Conservation (phyloP, 2,888 invertebrate species). For the Myopa testacea region DNA sequence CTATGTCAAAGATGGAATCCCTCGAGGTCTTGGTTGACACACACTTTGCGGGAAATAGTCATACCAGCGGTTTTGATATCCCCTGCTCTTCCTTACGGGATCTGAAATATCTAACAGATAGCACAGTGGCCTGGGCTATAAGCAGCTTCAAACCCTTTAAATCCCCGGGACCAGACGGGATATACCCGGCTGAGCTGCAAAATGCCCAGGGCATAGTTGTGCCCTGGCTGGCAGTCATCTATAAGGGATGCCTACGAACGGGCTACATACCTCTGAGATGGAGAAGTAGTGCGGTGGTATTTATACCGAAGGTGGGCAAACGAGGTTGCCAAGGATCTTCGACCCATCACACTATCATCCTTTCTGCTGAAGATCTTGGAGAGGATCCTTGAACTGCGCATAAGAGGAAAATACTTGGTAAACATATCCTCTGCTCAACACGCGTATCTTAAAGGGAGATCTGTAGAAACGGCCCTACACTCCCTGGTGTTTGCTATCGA, state of each 20-base stretch:
- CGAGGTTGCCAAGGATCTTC: no score
- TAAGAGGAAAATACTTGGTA: background rate
- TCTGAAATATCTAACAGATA: no score
- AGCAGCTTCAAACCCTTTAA: background rate
- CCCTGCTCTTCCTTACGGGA: background rate
- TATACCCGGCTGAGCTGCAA: background rate
- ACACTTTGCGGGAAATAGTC: conserved; percentile 1
- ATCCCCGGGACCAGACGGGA: background rate
- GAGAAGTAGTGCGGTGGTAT: no score
- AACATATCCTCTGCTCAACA: no score
- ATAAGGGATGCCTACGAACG: background rate
- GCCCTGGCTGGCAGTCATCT: background rate
- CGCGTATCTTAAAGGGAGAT: no score
- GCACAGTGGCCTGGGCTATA: background rate
- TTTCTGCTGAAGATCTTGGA: no score
- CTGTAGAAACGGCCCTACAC: no score
- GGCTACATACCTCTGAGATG: no score
- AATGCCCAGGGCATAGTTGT: background rate
- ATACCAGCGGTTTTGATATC: background rate
- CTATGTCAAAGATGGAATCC: background rate
- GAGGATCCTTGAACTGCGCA: background rate
- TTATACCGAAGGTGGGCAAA: no score
- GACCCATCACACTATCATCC: no score
- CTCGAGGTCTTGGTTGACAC: background rate
- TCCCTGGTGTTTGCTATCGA: background rate